Base-by-base conservation (phyloP, 53 echinoderm and acorn worm genomes). In the Hippasteria phrygiana region DNA sequence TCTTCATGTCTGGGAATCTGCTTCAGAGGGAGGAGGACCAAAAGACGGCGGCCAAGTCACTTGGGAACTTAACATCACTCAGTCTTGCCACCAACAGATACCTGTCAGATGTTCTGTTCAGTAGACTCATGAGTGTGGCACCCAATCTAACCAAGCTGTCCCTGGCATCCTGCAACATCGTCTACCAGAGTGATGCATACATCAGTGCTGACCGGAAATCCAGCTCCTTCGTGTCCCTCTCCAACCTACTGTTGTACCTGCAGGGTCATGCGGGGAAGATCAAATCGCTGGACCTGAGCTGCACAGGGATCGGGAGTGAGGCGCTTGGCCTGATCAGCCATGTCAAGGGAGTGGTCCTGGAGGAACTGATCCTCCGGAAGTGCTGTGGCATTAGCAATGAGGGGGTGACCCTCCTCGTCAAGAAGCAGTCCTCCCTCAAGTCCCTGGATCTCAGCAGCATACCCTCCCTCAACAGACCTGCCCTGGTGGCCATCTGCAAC, bases 1-100 rank as follows among this genome's bases (percentile, higher is more conserved):
- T 99, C 45, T 99, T 96, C 93, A 99, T 99, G 99, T 99, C 99
- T 4, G 99, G 99, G 2, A 99, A 91, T 31, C 90, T 99, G 24
- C 87, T 99, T 65, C 71, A 80, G 73, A 94, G 88, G 36, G 33
- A 71, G 16, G 70, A 88, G 56, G 93, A 91, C 37, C 45, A 47
- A 43, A 50, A 83, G 32, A 81, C 41, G 17, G 90, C 72, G 1
- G 47, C 75, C 12, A 39, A 65, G 24, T 78, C 91, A 20, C 90
- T 99, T 3, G 70, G 85, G 37, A 91, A 90, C 2, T 59, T 99
- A 22, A 89, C 59, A 2, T 78, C 81, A 16, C 62, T 99, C 29
- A 87, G 91, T 43, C 88, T 96, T 8, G 87, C 51, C 47, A 88
- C 92, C 9, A 92, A 93, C 33, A 56, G 99, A 20, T 97, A 78